Evolutionary conservation across 2,797 vertebrate species (phyloP).

Genomic region (Sebastes variabilis): DNA sequence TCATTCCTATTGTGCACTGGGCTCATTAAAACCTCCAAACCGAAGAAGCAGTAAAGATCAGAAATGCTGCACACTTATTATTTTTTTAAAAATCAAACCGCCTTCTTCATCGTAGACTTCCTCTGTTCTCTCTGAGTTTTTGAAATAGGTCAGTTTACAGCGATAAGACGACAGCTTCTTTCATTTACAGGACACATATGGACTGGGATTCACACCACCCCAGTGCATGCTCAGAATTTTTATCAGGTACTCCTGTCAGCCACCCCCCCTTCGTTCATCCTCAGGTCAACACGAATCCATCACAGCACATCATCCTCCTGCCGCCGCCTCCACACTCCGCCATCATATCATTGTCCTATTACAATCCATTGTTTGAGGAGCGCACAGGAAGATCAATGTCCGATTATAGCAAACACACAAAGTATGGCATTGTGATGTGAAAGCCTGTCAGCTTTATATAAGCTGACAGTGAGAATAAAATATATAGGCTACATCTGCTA

Average conservation of each 20-base stretch:
- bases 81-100: slow-evolving; percentile 14
- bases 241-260: slow-evolving; percentile 59
- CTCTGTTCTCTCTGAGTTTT: slow-evolving; percentile 12
- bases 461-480: slow-evolving; percentile 36
- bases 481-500: slow-evolving; percentile 47
- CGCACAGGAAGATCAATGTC: slow-evolving; percentile 47
- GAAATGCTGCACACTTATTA: slow-evolving; percentile 16
- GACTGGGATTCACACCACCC: slow-evolving; percentile 58
- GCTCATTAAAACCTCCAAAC: slow-evolving; percentile 45
- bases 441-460: slow-evolving; percentile 42
- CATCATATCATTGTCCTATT: slow-evolving; percentile 32
- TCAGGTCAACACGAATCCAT: slow-evolving; percentile 49
- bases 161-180: slow-evolving; percentile 43
- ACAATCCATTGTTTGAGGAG: slow-evolving; percentile 58
- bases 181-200: slow-evolving; percentile 65
- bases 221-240: slow-evolving; percentile 74
- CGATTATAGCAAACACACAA: slow-evolving; percentile 38
- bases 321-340: slow-evolving; percentile 26
- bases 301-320: slow-evolving; percentile 41
- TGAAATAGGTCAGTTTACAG: slow-evolving; percentile 51
- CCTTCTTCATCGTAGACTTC: slow-evolving; percentile 29
- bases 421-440: slow-evolving; percentile 17
- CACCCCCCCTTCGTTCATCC: background rate
- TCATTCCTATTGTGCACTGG: slow-evolving; percentile 15
- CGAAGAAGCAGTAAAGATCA: slow-evolving; percentile 41